Evolutionary conservation across 64 coral and sea anemone genomes (phyloP).

Genomic region (Montipora cactus): DNA sequence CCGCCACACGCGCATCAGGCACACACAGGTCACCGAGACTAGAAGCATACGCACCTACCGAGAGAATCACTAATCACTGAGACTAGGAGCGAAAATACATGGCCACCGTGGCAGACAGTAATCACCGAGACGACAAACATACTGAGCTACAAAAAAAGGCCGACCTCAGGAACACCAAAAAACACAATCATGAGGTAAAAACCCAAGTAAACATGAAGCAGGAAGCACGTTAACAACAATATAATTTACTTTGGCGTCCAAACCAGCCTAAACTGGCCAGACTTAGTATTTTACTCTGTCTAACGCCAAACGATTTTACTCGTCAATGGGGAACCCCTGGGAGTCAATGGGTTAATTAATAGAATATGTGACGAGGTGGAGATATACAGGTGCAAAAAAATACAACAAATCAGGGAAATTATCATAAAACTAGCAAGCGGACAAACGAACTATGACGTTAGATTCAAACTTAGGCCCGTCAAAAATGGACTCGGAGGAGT

Average conservation of each 20-base stretch:
- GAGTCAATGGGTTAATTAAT: background rate
- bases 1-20: background rate
- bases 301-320: too few species aligned
- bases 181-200: slow-evolving; percentile 4
- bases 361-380: background rate
- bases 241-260: background rate
- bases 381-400: background rate
- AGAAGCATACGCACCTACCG: background rate
- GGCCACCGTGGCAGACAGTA: slow-evolving; percentile 10
- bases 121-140: slow-evolving; percentile 7
- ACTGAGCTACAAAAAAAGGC: background rate
- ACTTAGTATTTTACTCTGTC: too few species aligned
- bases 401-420: background rate
- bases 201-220: background rate
- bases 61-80: slow-evolving; percentile 4
- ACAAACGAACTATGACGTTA: background rate
- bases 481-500: slow-evolving; percentile 18
- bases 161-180: background rate
- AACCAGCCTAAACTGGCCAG: too few species aligned
- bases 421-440: background rate
- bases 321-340: too few species aligned
- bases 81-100: background rate
- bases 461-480: background rate
- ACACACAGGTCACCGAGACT: background rate
- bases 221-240: background rate